Evolutionary conservation across 2,888 invertebrate species (phyloP), one percentile per base, ranked within the genome.

Genomic region (Romanomermis culicivorax): DNA sequence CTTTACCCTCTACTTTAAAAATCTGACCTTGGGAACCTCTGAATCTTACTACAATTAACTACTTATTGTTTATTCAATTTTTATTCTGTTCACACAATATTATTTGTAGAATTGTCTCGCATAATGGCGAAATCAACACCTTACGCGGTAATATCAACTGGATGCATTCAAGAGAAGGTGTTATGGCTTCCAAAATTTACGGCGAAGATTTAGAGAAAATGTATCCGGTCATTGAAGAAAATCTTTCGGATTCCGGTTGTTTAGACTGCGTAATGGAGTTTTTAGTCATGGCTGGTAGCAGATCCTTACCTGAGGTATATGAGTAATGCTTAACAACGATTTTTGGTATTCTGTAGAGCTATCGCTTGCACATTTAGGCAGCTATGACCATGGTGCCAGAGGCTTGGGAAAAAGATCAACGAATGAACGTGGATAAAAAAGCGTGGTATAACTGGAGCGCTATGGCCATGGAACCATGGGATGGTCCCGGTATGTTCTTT

Each of bases 91-190:
- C n/a, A n/a, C n/a, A n/a, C n/a, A n/a, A n/a, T n/a, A n/a, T n/a
- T n/a, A n/a, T n/a, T n/a, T n/a, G n/a, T n/a, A 51, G 52, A n/a
- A n/a, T 53, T 52, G 4, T 20, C 11, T 23, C 17, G n/a, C 97
- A 97, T 76, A 97, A 97, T 74, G 97, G 97, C 60, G 97, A 97
- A 76, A 97, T 97, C 72, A 97, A 97, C 75, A 97, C 97, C 17
- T 77, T 97, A 62, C 80, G 93, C 59, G 97, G 97, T 63, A 97
- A 97, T 71, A 86, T 93, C 7, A 97, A 97, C 73, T 78, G 86
- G 61, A 97, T 97, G 95, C 85, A 87, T 70, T 95, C 95, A 54
- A 81, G 97, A 55, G 95, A 95, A 72, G 95, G 95, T 56, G 86
- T 93, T 30, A 93, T 95, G 93, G 79, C 82, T 68, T 88, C 84